Evolutionary conservation across 2,113 vertebrate species (phyloP), one percentile per base, ranked within the genome.

Genomic region (Myotis brandtii): DNA sequence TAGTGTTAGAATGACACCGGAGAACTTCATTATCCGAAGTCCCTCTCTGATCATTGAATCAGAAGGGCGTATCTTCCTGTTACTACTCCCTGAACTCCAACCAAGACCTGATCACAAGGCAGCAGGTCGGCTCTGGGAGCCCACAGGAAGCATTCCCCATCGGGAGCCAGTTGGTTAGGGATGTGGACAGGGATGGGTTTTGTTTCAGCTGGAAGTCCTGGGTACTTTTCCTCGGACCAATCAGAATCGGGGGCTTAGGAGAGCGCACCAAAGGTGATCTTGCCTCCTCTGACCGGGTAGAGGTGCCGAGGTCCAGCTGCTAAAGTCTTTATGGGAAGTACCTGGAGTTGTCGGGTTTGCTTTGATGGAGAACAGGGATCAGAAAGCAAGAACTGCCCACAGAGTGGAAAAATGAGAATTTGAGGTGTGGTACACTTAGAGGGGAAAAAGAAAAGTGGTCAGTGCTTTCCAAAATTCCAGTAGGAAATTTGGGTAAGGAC

Each of bases 101-200:
- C 91, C 93, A 96, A 93, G 93, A 89, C 91, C 91, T 95, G 95
- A 91, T 95, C 96, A 84, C 86, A 92, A 95, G 94, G 96, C 93
- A 77, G 93, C 80, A 89, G 95, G 91, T 91, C 96, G 81, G 64
- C 43, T 66, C 66, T 3, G 50, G 37, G 43, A 86, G 96, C 95
- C 97, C 91, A 92, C 94, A 82, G 96, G 96, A 97, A 95, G 80
- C 81, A 92, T 72, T 89, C 34, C 80, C 73, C 80, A 14, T 3
- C 50, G 8, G 8, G 21, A 91, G 95, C 97, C 96, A 92, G 67
- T 79, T 97, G 97, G 91, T 92, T 17, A 1, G 34, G 23, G 66
- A 62, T 20, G 37, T 64, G 97, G 91, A 93, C 13, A 1, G 34
- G 23, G 66, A 62, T 20, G 37, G 59, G 91, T 48, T 93, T 95